Evolutionary conservation across 2,113 vertebrate species (phyloP).

Genomic region (Axis porcinus): DNA sequence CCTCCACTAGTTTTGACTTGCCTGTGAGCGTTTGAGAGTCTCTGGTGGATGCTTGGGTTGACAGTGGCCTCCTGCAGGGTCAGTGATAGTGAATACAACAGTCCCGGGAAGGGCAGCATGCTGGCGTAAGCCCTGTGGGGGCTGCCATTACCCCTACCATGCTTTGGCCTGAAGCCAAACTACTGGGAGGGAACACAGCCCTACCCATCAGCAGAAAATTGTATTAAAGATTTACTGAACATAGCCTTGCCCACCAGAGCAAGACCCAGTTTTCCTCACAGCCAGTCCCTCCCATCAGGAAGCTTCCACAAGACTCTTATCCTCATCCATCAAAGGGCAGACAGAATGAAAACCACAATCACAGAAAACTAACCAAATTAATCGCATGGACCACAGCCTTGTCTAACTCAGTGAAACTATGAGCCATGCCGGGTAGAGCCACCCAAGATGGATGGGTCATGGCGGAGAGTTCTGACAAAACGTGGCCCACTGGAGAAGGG

Average conservation of each 20-base stretch:
- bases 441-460: background rate
- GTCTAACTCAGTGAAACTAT: background rate
- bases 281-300: background rate
- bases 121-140: background rate
- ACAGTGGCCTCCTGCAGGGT: background rate
- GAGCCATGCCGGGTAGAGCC: background rate
- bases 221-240: background rate
- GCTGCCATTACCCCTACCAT: background rate
- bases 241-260: background rate
- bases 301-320: background rate
- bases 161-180: background rate
- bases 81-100: background rate
- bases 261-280: background rate
- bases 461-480: background rate
- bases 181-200: background rate
- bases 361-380: background rate
- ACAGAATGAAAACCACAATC: background rate
- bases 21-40: background rate
- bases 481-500: background rate
- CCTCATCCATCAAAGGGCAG: background rate
- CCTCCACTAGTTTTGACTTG: background rate
- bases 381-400: background rate
- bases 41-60: background rate
- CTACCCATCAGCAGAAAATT: background rate
- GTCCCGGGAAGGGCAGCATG: background rate